These are phyloP conservation scores for Molorchus minor DNA, from an alignment of 2,888 invertebrate genomes.

Conservation along the genomic window DNA sequence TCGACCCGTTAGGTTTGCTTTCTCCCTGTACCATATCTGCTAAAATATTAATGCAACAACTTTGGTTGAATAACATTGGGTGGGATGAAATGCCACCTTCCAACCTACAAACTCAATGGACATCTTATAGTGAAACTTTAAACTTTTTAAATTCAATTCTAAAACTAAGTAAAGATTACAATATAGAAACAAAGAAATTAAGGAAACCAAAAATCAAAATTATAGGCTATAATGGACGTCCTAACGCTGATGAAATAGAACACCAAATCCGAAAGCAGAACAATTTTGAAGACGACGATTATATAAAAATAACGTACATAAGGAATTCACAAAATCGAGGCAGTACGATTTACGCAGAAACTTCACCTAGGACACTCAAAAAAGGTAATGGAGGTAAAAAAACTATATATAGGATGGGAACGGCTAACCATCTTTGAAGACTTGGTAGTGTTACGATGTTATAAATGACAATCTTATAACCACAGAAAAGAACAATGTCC, in stretches of 20 bases:
- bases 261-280: too few relatives aligned
- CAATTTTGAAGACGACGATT: too few relatives aligned
- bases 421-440: too few relatives aligned
- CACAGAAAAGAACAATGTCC: too few relatives aligned
- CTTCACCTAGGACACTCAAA: too few relatives aligned
- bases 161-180: slow-evolving; percentile 14
- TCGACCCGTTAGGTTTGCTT: slow-evolving; percentile 33
- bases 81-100: slow-evolving; percentile 21
- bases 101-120: slow-evolving; percentile 11
- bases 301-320: too few relatives aligned
- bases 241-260: slow-evolving; percentile 39
- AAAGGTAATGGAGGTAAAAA: too few relatives aligned
- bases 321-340: too few relatives aligned
- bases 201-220: neutral
- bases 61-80: slow-evolving; percentile 23
- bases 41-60: slow-evolving; percentile 21
- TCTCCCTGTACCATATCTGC: slow-evolving; percentile 3
- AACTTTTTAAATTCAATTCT: slow-evolving; percentile 11
- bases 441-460: too few relatives aligned
- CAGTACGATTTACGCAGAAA: too few relatives aligned
- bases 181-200: neutral
- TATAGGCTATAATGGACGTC: slow-evolving; percentile 22
- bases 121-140: slow-evolving; percentile 12
- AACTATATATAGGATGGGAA: too few relatives aligned
- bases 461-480: too few relatives aligned